Conservation (phyloP, 2,888 invertebrate genomes). For the Patella pellucida region DNA sequence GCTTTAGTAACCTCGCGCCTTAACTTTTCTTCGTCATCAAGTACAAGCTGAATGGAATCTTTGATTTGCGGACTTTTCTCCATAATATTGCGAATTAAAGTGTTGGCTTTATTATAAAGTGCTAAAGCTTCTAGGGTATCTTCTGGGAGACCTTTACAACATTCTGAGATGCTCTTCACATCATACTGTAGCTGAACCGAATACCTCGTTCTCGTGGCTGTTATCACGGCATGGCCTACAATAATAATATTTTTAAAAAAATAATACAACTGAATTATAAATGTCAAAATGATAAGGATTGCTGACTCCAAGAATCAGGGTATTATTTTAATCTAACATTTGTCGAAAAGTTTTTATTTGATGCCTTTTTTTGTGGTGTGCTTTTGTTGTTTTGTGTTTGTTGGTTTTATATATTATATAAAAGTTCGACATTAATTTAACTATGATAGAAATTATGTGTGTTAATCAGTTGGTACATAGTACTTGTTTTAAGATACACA, state of each 20-base stretch:
- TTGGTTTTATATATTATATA: too few species aligned
- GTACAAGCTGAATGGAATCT: conserved; percentile 45
- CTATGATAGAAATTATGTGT: too few species aligned
- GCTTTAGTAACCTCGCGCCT: conserved; percentile 51
- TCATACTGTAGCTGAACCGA: conserved; percentile 49
- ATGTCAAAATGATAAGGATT: too few species aligned
- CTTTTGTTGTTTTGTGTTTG: too few species aligned
- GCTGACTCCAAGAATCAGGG: too few species aligned
- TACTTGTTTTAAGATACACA: too few species aligned
- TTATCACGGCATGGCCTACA: conserved; percentile 49
- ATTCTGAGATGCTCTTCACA: conserved; percentile 42
- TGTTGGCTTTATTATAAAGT: conserved; percentile 50
- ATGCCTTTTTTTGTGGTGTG: too few species aligned
- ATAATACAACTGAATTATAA: too few species aligned
- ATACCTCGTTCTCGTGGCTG: conserved; percentile 46
- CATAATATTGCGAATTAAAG: conserved; percentile 47
- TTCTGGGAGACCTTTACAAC: conserved; percentile 45
- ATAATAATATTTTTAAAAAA: neutral
- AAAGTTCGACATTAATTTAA: too few species aligned
- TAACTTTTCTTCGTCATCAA: conserved; percentile 50
- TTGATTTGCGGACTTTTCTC: conserved; percentile 47
- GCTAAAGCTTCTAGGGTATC: conserved; percentile 45
- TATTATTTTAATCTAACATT: too few species aligned
- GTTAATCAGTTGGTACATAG: too few species aligned
- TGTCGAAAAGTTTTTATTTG: too few species aligned